phyloP scores from a whole-genome alignment of 2,888 invertebrate species.

The Prosapia bicincta region DNA sequence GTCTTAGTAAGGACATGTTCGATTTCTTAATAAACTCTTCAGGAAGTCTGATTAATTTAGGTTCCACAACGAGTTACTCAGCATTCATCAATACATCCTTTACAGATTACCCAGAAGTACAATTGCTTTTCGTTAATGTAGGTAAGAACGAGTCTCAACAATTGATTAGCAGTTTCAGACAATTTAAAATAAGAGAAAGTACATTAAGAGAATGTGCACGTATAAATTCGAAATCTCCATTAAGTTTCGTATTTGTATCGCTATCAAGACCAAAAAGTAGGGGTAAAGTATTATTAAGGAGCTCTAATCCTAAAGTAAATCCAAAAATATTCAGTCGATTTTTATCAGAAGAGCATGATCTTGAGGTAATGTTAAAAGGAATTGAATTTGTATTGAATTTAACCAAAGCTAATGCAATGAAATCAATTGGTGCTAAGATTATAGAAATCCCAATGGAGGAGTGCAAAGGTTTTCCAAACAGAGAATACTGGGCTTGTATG shows the following conservation, averaged over 20 bases:
- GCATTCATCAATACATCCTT: conserved; percentile 45
- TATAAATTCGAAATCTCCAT: conserved; percentile 56
- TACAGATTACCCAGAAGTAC: conserved; percentile 41
- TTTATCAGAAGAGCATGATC: conserved; percentile 1
- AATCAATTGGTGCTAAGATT: neutral
- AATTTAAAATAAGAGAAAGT: conserved; percentile 50
- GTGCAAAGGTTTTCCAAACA: conserved; percentile 3
- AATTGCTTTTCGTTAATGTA: conserved; percentile 39
- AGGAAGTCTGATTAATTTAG: conserved; percentile 46
- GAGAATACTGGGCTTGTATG: conserved; percentile 56
- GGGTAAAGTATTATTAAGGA: conserved; percentile 5
- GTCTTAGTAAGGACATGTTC: conserved; percentile 42
- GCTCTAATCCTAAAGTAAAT: neutral
- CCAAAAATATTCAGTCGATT: conserved; percentile 10
- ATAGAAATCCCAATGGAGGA: conserved; percentile 1
- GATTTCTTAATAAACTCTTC: conserved; percentile 3
- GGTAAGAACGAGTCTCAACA: conserved; percentile 33
- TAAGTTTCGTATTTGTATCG: neutral
- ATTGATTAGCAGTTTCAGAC: conserved; percentile 43
- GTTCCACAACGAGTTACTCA: conserved; percentile 46
- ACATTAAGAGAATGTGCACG: conserved; percentile 45
- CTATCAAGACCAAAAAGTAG: conserved; percentile 12
- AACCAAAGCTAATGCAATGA: neutral
- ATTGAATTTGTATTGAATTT: conserved; percentile 6
- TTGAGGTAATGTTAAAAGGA: neutral